Evolutionary conservation across 2,113 vertebrate genomes (phyloP).

Genomic region (Gymnobelideus leadbeateri): DNA sequence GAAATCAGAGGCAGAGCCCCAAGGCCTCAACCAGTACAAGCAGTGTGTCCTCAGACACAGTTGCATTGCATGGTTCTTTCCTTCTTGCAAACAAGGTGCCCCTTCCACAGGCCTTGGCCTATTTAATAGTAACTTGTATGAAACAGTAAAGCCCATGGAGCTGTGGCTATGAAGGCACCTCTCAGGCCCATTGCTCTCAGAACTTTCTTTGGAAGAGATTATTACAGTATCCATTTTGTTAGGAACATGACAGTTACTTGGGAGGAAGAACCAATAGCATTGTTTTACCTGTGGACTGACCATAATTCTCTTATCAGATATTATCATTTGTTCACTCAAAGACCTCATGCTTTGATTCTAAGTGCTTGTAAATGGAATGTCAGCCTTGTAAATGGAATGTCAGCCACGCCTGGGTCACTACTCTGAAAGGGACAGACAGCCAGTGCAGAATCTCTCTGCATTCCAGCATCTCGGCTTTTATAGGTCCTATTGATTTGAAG

Average conservation of each 20-base stretch:
- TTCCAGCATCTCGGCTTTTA: neutral
- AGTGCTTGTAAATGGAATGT: neutral
- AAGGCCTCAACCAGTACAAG: neutral
- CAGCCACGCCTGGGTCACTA: slow-evolving; percentile 10
- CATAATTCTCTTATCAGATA: slow-evolving; percentile 50
- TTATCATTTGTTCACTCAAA: slow-evolving; percentile 34
- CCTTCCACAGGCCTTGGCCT: neutral
- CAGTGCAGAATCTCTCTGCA: slow-evolving; percentile 1
- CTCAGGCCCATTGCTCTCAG: too few relatives aligned
- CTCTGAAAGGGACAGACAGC: neutral
- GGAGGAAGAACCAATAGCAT: neutral
- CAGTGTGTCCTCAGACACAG: too few relatives aligned
- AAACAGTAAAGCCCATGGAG: too few relatives aligned
- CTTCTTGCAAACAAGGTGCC: too few relatives aligned
- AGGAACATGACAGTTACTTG: slow-evolving; percentile 6
- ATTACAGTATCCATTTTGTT: slow-evolving; percentile 42
- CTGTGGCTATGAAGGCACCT: too few relatives aligned
- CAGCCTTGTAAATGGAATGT: neutral
- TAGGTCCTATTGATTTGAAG: slow-evolving; percentile 41
- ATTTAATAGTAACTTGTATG: too few relatives aligned
- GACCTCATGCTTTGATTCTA: slow-evolving; percentile 13
- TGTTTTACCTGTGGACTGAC: neutral
- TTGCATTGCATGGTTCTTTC: too few relatives aligned
- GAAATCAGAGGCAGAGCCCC: neutral
- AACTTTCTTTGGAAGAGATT: slow-evolving; percentile 42